phyloP scores from a whole-genome alignment of 2,797 vertebrate genomes.

The Acanthiza pusilla region DNA sequence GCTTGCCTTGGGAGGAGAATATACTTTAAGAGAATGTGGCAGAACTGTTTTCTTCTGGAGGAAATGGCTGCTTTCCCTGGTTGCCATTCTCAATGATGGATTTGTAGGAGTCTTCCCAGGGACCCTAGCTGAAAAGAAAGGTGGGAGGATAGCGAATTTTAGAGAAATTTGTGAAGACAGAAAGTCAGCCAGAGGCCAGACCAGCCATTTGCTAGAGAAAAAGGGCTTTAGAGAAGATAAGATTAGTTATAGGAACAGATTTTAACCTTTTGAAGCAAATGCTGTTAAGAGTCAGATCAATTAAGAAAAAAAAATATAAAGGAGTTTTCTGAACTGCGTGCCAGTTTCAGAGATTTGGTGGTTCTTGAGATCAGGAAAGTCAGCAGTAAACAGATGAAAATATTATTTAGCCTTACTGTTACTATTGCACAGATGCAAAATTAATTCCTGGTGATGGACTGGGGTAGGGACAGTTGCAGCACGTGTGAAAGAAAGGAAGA shows the following conservation, averaged over 20 bases:
- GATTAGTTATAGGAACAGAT: constrained; percentile 43
- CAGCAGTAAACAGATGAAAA: not conserved
- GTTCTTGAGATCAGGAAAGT: not conserved
- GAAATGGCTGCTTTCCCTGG: constrained; percentile 27
- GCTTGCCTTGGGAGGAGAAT: constrained; percentile 62
- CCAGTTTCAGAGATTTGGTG: constrained; percentile 4
- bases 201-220: not conserved
- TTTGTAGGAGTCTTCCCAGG: not conserved
- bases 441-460: not conserved
- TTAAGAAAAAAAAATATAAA: not conserved
- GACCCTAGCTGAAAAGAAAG: not conserved
- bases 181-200: constrained; percentile 14
- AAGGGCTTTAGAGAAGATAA: not conserved
- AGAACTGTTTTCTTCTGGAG: constrained; percentile 61
- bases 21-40: constrained; percentile 65
- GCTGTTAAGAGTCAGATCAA: constrained; percentile 17
- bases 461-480: not conserved
- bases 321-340: not conserved
- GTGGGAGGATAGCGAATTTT: not conserved
- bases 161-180: constrained; percentile 21
- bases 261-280: constrained; percentile 53
- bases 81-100: constrained; percentile 18
- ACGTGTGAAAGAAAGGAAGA: not conserved
- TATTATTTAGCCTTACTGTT: not conserved
- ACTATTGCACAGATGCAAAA: not conserved